These are phyloP conservation scores for Drosophila nr. perissopoda DNA, from an alignment of 2,888 invertebrate genomes.

Conservation along the genomic window DNA sequence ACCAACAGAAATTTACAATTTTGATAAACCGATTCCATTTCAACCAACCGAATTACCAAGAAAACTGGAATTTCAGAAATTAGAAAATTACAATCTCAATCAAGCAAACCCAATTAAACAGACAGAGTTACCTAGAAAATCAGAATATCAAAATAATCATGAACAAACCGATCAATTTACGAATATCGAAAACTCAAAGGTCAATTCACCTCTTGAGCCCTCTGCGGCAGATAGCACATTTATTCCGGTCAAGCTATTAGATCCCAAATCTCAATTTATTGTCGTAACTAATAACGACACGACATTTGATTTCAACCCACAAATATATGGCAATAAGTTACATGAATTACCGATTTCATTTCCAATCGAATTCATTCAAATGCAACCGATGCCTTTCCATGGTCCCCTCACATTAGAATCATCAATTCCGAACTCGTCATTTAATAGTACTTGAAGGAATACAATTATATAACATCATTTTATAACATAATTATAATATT, in stretches of 20 bases:
- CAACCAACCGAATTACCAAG: conserved; percentile 19
- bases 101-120: conserved; percentile 18
- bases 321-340: conserved; percentile 53
- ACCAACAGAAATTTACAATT: conserved; percentile 1
- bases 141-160: conserved; percentile 8
- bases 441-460: conserved; percentile 23
- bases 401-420: conserved; percentile 62
- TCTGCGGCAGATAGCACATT: conserved; percentile 59
- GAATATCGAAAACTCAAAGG: conserved; percentile 24
- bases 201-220: conserved; percentile 40
- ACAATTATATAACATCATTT: not conserved
- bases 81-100: conserved; percentile 40
- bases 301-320: conserved; percentile 31
- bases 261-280: conserved; percentile 47
- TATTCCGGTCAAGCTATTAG: conserved; percentile 41
- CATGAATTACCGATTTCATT: conserved; percentile 70
- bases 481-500: not conserved
- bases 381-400: conserved; percentile 81
- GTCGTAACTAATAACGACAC: conserved; percentile 54
- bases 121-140: conserved; percentile 5
- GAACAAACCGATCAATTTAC: conserved; percentile 12
- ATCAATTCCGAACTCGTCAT: conserved; percentile 26
- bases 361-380: conserved; percentile 79
- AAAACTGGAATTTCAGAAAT: conserved; percentile 24
- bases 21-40: conserved; percentile 16